Percentiles rank a stretch among this genome's conserved stretches.
Conservation (phyloP, 2,797 vertebrate species). For the Acrossocheilus wenchowensis region DNA sequence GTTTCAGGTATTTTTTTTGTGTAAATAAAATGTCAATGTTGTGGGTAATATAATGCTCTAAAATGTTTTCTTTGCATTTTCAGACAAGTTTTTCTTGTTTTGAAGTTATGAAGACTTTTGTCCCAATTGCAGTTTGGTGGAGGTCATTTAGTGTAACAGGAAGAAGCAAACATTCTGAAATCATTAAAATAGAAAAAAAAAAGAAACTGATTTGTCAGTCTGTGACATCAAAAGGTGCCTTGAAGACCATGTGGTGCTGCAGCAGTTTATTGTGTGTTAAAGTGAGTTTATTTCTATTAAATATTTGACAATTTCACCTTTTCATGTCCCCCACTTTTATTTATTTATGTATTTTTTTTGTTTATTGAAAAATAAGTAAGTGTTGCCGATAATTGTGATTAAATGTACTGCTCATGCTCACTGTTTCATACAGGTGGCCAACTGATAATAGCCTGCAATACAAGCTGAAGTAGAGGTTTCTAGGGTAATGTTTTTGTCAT, state of each 20-base stretch:
- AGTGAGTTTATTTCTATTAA: not conserved
- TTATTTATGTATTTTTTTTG: too few species aligned
- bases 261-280: not conserved
- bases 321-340: not conserved
- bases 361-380: not conserved
- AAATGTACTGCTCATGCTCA: not conserved
- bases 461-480: not conserved
- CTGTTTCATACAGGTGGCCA: not conserved
- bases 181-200: not conserved
- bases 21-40: not conserved
- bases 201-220: not conserved
- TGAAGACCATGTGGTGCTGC: not conserved
- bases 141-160: not conserved
- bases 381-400: not conserved
- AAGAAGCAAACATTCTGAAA: not conserved
- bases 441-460: not conserved
- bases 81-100: not conserved
- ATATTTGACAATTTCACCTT: not conserved
- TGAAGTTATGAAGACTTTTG: not conserved
- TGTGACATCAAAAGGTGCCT: not conserved
- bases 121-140: not conserved
- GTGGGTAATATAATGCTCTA: not conserved
- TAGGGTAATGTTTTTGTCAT: not conserved
- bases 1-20: not conserved
- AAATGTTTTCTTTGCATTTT: not conserved